These are phyloP conservation scores for Luidia sarsii DNA, from an alignment of 53 echinoderm and acorn worm species.

Conservation along the genomic window DNA sequence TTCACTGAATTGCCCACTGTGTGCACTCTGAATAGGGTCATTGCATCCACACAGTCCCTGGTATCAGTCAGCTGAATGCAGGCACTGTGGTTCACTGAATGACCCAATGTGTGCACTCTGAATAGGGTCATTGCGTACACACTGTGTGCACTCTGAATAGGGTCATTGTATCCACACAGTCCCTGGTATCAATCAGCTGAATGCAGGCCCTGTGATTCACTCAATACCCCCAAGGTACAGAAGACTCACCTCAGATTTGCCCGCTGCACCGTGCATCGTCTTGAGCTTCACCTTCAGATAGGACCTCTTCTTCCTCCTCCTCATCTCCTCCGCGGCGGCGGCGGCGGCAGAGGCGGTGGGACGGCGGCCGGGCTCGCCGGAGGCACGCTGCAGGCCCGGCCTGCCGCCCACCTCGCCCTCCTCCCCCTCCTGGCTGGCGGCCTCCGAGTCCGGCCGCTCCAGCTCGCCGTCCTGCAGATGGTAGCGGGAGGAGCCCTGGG, in stretches of 20 bases:
- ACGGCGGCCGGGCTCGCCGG: conserved; percentile 43
- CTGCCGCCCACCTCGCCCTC: conserved; percentile 1
- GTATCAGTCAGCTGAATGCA: too few relatives aligned
- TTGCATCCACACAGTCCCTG: too few relatives aligned
- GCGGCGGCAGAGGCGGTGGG: too few relatives aligned
- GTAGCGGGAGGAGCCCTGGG: conserved; percentile 39
- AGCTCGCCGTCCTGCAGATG: neutral
- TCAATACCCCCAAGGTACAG: neutral
- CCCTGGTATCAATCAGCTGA: too few relatives aligned
- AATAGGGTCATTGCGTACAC: too few relatives aligned
- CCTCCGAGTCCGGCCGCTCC: too few relatives aligned
- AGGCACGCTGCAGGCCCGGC: too few relatives aligned
- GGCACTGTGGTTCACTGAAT: neutral
- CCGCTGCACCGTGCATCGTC: conserved; percentile 43
- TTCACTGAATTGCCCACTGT: too few relatives aligned
- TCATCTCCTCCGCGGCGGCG: conserved; percentile 43
- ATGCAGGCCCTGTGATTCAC: neutral
- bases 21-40: too few relatives aligned
- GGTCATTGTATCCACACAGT: too few relatives aligned
- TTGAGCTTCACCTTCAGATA: conserved; percentile 59
- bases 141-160: too few relatives aligned
- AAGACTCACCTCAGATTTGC: conserved; percentile 54
- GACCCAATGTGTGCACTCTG: too few relatives aligned
- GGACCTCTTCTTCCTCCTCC: conserved; percentile 59
- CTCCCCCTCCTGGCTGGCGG: conserved; percentile 28